Evolutionary conservation across 1,140 invertebrate species (phyloP), one percentile per base, ranked within the genome.

Genomic region (Thaumetopoea pityocampa): DNA sequence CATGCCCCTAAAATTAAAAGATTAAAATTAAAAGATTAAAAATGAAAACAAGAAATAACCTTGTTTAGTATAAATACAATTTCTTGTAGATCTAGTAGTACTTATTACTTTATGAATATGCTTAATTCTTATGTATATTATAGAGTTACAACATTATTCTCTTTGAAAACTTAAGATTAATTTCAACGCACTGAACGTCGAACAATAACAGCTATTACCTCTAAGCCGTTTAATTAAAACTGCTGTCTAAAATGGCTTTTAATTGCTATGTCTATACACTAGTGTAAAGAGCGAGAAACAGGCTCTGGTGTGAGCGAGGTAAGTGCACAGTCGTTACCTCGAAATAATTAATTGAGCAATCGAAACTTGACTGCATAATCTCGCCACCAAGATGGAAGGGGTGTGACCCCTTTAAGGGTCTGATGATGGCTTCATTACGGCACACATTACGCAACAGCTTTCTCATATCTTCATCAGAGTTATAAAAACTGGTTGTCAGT

Each of bases 381-480:
- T 32, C 10, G 15, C 24, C 45, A 30, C 40, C 43, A 44, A 54
- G 47, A 41, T 53, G 38, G 18, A 19, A 41, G 37, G 37, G 37
- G 22, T 42, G 29, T 38, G 45, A 49, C 49, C 49, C 26, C 35
- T 18, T n/a, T 32, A 28, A 32, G 20, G 33, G 36, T 50, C 49
- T 46, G 67, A 74, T 70, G 66, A 46, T 43, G 35, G 53, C 51
- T 77, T 77, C 73, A 77, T 80, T 76, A 71, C 52, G 41, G 18
- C 23, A 41, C 49, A 28, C 22, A 42, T 76, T 76, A 58, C 66
- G 67, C 62, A 70, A 73, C 11, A 41, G 37, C 14, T 23, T 63
- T 65, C 61, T 60, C 63, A 71, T 77, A 74, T 72, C 66, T 80
- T 74, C 65, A 73, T 73, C 62, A 23, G 10, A 42, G 42, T 23